Evolutionary conservation across 2,113 vertebrate species (phyloP), one percentile per base, ranked within the genome.

Genomic region (Hiodon alosoides): DNA sequence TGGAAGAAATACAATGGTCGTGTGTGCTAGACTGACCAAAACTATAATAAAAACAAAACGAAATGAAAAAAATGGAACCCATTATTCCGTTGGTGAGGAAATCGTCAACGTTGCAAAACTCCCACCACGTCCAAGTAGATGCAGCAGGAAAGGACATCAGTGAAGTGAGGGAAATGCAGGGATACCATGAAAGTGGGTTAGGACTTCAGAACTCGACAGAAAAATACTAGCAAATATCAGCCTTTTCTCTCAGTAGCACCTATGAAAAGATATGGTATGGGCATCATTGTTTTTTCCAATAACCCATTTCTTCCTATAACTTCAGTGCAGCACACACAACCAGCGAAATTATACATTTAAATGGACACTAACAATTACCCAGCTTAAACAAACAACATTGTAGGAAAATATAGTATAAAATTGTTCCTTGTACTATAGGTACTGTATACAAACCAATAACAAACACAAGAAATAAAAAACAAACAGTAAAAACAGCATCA

Each of bases 361-460:
- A 70, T 68, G 54, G 69, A 74, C 4, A 77, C 78, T 84, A 83
- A 87, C 86, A 69, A 81, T 69, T 86, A 78, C 74, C 83, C 73
- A 85, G 84, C 78, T 81, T 83, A 88, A 82, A 89, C 86, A 85
- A 87, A 89, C 83, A 31, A 83, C 75, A 88, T 74, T 3, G 86
- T 92, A 92, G 81, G 88, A 91, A 92, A 92, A 91, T 91, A 90
- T 87, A 88, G 88, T 90, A 91, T 86, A 89, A 92, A 92, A 90
- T 82, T 60, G 75, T 75, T 70, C 52, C 75, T 47, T 67, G 79
- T 88, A 83, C 31, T 77, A 72, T 62, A 78, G 79, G 85, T 81
- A 82, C 53, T 71, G 69, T 83, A 77, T 88, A 87, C 76, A 88
- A 85, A 83, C 79, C 74, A 83, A 77, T 69, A 82, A 77, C 67